Base-by-base conservation (phyloP, 2,113 vertebrate genomes). In the Neodontobutis hainanensis region DNA sequence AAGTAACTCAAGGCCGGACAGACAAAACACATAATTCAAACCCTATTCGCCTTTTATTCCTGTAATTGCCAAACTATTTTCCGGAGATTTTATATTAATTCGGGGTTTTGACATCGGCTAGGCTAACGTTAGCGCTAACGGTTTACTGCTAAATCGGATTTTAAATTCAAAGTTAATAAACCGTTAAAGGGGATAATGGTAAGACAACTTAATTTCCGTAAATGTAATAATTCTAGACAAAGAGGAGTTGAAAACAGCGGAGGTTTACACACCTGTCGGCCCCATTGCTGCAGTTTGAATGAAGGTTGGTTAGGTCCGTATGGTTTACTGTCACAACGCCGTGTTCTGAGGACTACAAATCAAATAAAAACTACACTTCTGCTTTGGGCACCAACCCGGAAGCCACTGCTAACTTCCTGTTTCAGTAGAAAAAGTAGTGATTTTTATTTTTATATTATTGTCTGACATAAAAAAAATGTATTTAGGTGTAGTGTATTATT, bases 201-300 rank as follows among this genome's bases (percentile, higher is more conserved):
- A 40, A 40, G 38, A 40, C 38, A 8, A 14, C 1, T 14, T n/a
- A 55, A 36, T 1, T 8, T 14, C 12, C 7, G 32, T 32, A 11
- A 4, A 3, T 36, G 8, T n/a, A 14, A 4, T 9, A 1, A 7
- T 38, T 8, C n/a, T n/a, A 4, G 5, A 8, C 3, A 6, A 11
- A 38, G 8, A 36, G 11, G 38, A 5, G n/a, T 14, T 2, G 5
- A 32, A 50, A n/a, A n/a, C 2, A 2, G 0, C 3, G 3, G 3
- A 1, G 2, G 1, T 1, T 0, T 0, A 44, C 81, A 80, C 77
- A 88, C 90, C 89, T 83, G 87, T 89, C 64, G 90, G 89, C 60
- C 85, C 88, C 90, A 92, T 92, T 4, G 19, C 76, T 48, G 65
- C 12, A 35, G 44, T 56, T 6, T 61, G 0, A 42, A 45, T 61